Conservation (phyloP, 1,140 invertebrate genomes). For the Capitella teleta region DNA sequence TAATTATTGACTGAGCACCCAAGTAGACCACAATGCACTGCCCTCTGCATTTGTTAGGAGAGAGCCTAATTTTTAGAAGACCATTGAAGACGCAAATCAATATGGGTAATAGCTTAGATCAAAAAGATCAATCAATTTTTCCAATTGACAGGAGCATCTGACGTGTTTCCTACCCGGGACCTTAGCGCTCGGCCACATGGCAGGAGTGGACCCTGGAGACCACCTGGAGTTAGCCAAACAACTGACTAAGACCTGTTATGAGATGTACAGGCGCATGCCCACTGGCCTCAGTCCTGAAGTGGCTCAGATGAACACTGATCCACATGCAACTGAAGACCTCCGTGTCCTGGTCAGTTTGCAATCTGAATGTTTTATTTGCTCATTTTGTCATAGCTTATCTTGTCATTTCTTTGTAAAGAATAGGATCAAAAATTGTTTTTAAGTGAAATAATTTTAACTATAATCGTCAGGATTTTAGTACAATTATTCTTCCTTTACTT, state of each 20-base stretch:
- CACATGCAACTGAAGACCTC: constrained; percentile 41
- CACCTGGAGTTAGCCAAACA: constrained; percentile 77
- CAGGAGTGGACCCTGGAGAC: constrained; percentile 70
- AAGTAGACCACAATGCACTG: too few relatives aligned
- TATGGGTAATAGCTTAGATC: too few relatives aligned
- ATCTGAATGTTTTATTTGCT: neutral
- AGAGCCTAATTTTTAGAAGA: too few relatives aligned
- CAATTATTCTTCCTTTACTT: constrained; percentile 1
- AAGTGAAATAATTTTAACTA: too few relatives aligned
- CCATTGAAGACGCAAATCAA: too few relatives aligned
- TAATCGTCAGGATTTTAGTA: too few relatives aligned
- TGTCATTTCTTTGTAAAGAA: neutral
- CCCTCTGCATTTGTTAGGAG: too few relatives aligned
- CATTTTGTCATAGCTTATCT: neutral
- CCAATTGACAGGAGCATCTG: constrained; percentile 67
- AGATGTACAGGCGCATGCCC: constrained; percentile 70
- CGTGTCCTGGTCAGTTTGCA: constrained; percentile 40
- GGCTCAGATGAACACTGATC: constrained; percentile 78
- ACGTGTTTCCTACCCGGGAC: constrained; percentile 89
- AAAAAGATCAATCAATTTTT: too few relatives aligned
- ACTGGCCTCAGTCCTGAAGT: constrained; percentile 90
- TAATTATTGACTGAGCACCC: too few relatives aligned
- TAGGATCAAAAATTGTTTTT: neutral
- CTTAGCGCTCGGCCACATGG: constrained; percentile 70
- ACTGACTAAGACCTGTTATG: constrained; percentile 77